Conservation (phyloP, 2,113 vertebrate genomes). For the Larimichthys crocea region DNA sequence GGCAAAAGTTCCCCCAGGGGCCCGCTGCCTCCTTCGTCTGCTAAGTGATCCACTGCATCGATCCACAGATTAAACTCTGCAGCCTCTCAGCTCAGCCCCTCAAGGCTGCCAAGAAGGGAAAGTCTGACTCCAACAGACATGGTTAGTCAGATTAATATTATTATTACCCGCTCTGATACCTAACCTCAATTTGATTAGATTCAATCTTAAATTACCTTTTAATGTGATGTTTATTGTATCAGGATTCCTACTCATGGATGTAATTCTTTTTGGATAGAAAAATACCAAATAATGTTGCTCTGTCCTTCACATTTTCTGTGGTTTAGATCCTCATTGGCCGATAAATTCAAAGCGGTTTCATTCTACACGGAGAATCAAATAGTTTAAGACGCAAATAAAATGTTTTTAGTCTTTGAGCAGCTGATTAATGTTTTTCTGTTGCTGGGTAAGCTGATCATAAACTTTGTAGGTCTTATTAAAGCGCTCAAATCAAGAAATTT, state of each 20-base stretch:
- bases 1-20: conserved; percentile 71
- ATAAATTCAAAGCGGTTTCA: not conserved
- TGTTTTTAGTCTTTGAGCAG: not conserved
- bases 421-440: not conserved
- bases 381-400: not conserved
- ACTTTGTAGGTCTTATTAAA: not conserved
- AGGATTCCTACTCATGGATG: not conserved
- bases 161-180: conserved; percentile 12
- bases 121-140: conserved; percentile 47
- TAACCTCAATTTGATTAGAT: not conserved
- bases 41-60: conserved; percentile 80
- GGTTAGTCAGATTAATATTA: conserved; percentile 27
- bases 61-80: conserved; percentile 68
- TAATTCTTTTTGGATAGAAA: not conserved
- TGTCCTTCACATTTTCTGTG: not conserved
- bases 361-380: not conserved
- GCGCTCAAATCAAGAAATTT: not conserved
- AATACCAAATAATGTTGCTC: not conserved
- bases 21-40: conserved; percentile 56
- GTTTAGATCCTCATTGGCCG: not conserved
- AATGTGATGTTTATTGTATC: not conserved
- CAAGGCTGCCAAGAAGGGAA: conserved; percentile 27
- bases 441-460: not conserved
- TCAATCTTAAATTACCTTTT: not conserved
- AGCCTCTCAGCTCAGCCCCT: conserved; percentile 30